Evolutionary conservation across 1,140 invertebrate species (phyloP).

Genomic region (Neodiprion pinetum): DNA sequence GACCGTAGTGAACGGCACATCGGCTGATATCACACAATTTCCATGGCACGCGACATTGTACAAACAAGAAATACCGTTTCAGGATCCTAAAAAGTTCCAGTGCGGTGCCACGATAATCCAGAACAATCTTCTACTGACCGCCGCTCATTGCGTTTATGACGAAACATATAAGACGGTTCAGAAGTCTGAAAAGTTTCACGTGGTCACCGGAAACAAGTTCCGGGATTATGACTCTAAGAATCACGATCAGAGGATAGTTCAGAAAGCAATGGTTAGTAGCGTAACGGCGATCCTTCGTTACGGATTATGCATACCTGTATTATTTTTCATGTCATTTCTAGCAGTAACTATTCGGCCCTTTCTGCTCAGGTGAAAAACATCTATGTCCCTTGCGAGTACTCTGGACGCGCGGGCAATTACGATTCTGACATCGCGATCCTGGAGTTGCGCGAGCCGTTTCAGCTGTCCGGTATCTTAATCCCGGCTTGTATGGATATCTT

Average conservation of each 20-base stretch:
- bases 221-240: slow-evolving; percentile 45
- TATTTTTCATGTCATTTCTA: background rate
- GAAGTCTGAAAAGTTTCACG: slow-evolving; percentile 31
- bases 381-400: slow-evolving; percentile 45
- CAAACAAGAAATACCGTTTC: slow-evolving; percentile 7
- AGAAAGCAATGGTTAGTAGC: slow-evolving; percentile 36
- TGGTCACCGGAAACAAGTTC: slow-evolving; percentile 50
- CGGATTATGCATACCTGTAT: too few relatives aligned
- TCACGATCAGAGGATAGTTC: slow-evolving; percentile 38
- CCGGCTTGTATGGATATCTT: slow-evolving; percentile 52
- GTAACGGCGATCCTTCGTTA: background rate
- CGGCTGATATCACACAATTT: slow-evolving; percentile 46
- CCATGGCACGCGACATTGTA: slow-evolving; percentile 59
- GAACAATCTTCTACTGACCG: slow-evolving; percentile 49
- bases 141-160: slow-evolving; percentile 56
- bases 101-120: slow-evolving; percentile 56
- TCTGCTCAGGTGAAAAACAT: slow-evolving; percentile 50
- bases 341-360: background rate
- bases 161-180: slow-evolving; percentile 27
- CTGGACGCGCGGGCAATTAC: slow-evolving; percentile 49
- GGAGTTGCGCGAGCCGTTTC: slow-evolving; percentile 40
- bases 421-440: slow-evolving; percentile 52
- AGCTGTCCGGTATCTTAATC: slow-evolving; percentile 42
- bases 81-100: slow-evolving; percentile 39
- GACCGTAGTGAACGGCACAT: slow-evolving; percentile 42